A percentile compares a stretch with the other conserved stretches of the same genome.
phyloP scores from a whole-genome alignment of 2,113 vertebrate species.

The Chionodraco myersi region DNA sequence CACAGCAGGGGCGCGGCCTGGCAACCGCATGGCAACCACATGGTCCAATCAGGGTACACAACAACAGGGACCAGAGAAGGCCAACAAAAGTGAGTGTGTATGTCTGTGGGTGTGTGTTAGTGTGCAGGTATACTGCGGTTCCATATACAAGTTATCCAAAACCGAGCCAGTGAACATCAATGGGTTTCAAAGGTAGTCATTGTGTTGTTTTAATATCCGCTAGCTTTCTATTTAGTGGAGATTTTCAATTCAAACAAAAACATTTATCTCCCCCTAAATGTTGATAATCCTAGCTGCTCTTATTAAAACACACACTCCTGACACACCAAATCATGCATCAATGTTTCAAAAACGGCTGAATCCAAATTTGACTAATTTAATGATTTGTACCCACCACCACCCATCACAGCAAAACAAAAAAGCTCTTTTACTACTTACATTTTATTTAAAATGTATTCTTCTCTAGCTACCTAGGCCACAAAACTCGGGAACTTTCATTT shows the following conservation, averaged over 20 bases:
- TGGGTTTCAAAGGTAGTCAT: no score
- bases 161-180: not conserved
- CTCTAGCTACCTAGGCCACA: not conserved
- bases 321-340: conserved; percentile 24
- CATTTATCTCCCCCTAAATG: conserved; percentile 44
- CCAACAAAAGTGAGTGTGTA: conserved; percentile 68
- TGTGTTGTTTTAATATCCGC: no score
- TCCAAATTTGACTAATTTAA: conserved; percentile 20
- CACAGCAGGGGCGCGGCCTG: conserved; percentile 83
- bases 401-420: conserved; percentile 16
- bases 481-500: not conserved
- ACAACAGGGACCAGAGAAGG: conserved; percentile 77
- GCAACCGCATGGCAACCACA: conserved; percentile 83
- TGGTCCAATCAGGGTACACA: conserved; percentile 83
- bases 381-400: no score
- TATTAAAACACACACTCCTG: conserved; percentile 37
- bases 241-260: conserved; percentile 46
- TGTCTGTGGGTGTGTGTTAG: not conserved
- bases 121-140: not conserved
- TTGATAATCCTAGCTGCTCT: conserved; percentile 41
- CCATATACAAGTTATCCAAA: conserved; percentile 50
- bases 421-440: not conserved
- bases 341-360: conserved; percentile 18
- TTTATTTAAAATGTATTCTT: not conserved
- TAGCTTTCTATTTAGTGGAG: conserved; percentile 18